Conservation (phyloP, 2,113 vertebrate species). For the Stomatorhinus ivindoensis region DNA sequence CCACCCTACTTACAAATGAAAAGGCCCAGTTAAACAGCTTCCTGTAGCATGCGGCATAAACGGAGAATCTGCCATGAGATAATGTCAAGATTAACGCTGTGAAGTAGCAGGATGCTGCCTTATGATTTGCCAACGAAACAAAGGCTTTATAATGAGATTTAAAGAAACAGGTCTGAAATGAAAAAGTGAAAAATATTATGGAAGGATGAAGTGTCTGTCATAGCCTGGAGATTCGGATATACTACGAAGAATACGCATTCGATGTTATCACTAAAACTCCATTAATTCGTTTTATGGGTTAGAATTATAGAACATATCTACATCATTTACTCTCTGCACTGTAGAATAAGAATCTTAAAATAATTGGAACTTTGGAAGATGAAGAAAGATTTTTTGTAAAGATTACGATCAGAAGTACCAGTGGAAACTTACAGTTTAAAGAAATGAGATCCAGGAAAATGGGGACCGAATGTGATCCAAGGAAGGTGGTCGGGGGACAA, state of each 20-base stretch:
- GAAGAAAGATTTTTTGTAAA: neutral
- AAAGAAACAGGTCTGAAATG: neutral
- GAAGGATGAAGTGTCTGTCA: neutral
- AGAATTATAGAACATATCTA: neutral
- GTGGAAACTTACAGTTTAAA: neutral
- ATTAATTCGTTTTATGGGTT: neutral
- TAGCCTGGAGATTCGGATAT: neutral
- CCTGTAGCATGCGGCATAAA: neutral
- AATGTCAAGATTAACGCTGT: neutral
- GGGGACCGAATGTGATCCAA: neutral
- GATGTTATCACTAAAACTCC: neutral
- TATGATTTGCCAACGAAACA: neutral
- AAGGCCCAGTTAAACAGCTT: neutral
- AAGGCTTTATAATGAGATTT: neutral
- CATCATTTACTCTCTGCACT: neutral
- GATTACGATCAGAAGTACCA: neutral
- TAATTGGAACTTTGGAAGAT: neutral
- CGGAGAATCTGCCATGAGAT: neutral
- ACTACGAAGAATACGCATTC: neutral
- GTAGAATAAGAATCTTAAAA: neutral
- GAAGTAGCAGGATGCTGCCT: neutral
- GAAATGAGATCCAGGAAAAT: neutral
- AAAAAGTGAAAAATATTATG: neutral
- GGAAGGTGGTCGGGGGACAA: neutral
- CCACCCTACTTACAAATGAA: constrained; percentile 28